These are phyloP conservation scores for Aromia moschata DNA, from an alignment of 2,888 invertebrate genomes.

Conservation along the genomic window DNA sequence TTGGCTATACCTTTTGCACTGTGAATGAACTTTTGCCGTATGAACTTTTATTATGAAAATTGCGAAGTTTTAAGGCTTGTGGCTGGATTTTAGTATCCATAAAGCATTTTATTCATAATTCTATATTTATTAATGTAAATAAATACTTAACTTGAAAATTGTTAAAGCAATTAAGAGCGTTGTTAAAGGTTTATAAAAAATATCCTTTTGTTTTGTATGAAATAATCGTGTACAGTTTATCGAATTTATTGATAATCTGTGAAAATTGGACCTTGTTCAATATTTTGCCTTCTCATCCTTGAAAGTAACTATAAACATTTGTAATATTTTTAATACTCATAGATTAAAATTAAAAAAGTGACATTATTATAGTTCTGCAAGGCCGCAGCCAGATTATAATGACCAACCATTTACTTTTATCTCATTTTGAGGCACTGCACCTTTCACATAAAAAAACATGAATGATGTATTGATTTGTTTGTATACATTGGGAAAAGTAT, in stretches of 20 bases:
- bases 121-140: conserved; percentile 41
- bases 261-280: conserved; percentile 48
- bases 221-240: conserved; percentile 44
- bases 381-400: conserved; percentile 35
- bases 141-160: conserved; percentile 41
- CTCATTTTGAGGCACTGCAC: too few species aligned
- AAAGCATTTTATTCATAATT: conserved; percentile 24
- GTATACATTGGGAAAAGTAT: too few species aligned
- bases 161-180: conserved; percentile 46
- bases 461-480: too few species aligned
- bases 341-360: conserved; percentile 28
- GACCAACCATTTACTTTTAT: too few species aligned
- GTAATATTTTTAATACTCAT: conserved; percentile 52
- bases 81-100: conserved; percentile 25
- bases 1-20: too few species aligned
- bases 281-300: conserved; percentile 51
- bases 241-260: conserved; percentile 43
- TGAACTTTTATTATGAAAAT: conserved; percentile 18
- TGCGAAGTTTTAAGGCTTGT: conserved; percentile 4
- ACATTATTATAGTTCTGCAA: conserved; percentile 23
- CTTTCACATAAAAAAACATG: too few species aligned
- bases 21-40: too few species aligned
- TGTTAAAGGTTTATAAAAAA: conserved; percentile 45
- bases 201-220: too few species aligned
- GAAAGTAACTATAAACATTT: conserved; percentile 46